Evolutionary conservation across 2,113 vertebrate species (phyloP).

Genomic region (Aegotheles bennettii): DNA sequence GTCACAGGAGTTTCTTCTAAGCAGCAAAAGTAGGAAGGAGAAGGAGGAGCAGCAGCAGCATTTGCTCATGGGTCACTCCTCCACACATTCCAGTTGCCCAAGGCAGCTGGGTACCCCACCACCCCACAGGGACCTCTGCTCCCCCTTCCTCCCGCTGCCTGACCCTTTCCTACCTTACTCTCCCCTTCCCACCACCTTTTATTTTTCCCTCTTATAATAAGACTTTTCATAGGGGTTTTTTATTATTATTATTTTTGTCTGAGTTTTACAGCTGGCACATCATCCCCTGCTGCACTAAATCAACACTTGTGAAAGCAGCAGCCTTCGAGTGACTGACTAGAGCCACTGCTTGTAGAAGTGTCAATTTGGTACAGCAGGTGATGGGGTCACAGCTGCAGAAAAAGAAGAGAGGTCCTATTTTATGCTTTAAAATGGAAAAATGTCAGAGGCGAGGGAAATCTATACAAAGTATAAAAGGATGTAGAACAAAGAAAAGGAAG

Average conservation of each 20-base stretch:
- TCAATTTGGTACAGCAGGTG: conserved; percentile 75
- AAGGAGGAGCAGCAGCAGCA: background rate
- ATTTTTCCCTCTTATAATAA: background rate
- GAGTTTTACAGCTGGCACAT: conserved; percentile 67
- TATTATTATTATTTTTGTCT: conserved; percentile 46
- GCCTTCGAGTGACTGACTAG: conserved; percentile 63
- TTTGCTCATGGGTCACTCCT: rapidly evolving
- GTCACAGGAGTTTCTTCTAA: background rate
- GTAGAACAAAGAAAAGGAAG: background rate
- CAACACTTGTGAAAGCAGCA: conserved; percentile 73
- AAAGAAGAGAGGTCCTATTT: conserved; percentile 61
- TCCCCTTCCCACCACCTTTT: background rate
- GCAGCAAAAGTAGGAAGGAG: background rate
- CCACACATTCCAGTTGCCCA: background rate
- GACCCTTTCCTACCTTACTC: background rate
- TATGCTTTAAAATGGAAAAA: conserved; percentile 61
- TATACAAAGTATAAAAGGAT: background rate
- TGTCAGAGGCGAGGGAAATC: conserved; percentile 35
- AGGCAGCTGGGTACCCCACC: background rate
- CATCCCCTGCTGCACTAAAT: conserved; percentile 74
- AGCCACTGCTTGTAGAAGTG: conserved; percentile 66
- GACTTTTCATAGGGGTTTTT: background rate
- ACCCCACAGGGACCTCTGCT: background rate
- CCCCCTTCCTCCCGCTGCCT: background rate
- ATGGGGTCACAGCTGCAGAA: conserved; percentile 65